A percentile compares a stretch with the other conserved stretches of the same genome.
Conservation (phyloP, 2,888 invertebrate genomes). For the Himalopsyche japonica region DNA sequence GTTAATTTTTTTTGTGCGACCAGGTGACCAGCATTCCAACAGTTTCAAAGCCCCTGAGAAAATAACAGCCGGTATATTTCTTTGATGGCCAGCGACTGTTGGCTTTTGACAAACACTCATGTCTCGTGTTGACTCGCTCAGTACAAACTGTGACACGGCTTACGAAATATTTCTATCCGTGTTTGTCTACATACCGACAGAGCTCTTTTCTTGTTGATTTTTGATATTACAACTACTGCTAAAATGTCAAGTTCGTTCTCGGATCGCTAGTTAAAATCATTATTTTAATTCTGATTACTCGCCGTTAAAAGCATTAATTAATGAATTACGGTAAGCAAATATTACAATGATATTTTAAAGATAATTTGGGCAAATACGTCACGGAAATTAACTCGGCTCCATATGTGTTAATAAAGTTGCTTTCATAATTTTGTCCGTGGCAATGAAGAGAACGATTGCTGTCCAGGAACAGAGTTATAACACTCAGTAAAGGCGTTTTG, state of each 20-base stretch:
- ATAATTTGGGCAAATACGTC: too few relatives aligned
- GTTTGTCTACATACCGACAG: slow-evolving; percentile 2
- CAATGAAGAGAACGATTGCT: background rate
- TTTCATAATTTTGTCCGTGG: background rate
- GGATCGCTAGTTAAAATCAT: background rate
- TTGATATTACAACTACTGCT: slow-evolving; percentile 16
- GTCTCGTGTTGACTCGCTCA: slow-evolving; percentile 16
- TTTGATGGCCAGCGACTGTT: background rate
- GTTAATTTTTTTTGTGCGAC: too few relatives aligned
- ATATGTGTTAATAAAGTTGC: background rate
- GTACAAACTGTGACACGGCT: slow-evolving; percentile 13
- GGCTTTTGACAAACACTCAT: slow-evolving; percentile 7
- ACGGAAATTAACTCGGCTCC: background rate
- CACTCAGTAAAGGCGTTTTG: too few relatives aligned
- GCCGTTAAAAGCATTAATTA: background rate
- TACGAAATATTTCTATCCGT: slow-evolving; percentile 20
- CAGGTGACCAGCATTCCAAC: background rate
- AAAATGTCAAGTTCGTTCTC: background rate
- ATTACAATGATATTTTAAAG: too few relatives aligned
- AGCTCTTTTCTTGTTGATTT: slow-evolving; percentile 19
- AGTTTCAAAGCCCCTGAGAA: background rate
- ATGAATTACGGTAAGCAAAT: too few relatives aligned
- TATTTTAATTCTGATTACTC: background rate
- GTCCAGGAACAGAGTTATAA: too few relatives aligned
- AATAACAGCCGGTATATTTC: background rate